phyloP scores from a whole-genome alignment of 2,113 vertebrate species.

The Megaceryle maxima region DNA sequence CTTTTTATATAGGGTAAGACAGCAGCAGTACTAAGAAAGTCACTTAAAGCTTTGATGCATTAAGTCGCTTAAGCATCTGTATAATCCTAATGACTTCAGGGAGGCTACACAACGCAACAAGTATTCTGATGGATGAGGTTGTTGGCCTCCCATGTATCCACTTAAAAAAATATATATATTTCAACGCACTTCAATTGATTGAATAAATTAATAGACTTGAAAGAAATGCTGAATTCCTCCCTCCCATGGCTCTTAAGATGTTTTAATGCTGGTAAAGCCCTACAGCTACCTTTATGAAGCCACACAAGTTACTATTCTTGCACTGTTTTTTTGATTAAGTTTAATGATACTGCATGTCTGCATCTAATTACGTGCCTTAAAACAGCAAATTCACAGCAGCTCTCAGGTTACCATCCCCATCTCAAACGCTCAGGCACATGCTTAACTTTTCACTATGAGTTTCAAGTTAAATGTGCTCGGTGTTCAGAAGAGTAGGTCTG shows the following conservation, averaged over 20 bases:
- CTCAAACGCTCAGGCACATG: neutral
- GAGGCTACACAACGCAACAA: neutral
- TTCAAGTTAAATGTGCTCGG: neutral
- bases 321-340: neutral
- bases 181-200: rapidly evolving
- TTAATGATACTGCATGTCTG: neutral
- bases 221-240: neutral
- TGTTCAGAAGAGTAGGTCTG: rapidly evolving
- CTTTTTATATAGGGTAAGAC: neutral
- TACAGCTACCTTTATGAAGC: neutral
- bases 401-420: neutral
- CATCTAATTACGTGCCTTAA: neutral
- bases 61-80: neutral
- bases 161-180: neutral
- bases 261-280: neutral
- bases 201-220: neutral
- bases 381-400: neutral
- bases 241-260: neutral
- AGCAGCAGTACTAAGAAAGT: neutral
- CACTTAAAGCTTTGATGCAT: neutral
- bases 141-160: neutral
- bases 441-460: neutral
- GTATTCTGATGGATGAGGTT: neutral
- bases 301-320: neutral
- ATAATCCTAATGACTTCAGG: neutral